Evolutionary conservation across 2,113 vertebrate species (phyloP).

Genomic region (Pygoscelis antarcticus): DNA sequence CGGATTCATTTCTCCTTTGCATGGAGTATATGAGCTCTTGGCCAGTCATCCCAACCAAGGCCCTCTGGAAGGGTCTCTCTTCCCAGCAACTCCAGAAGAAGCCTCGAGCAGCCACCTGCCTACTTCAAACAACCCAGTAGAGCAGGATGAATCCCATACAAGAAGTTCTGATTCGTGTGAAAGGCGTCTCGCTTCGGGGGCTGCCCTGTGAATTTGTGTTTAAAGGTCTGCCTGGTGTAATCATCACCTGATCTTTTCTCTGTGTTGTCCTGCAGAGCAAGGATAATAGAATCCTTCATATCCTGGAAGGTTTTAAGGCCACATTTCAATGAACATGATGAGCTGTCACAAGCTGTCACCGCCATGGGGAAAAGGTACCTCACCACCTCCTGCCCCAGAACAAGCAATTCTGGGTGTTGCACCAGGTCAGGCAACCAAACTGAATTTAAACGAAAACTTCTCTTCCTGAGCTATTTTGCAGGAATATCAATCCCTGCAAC

Average conservation of each 20-base stretch:
- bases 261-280: background rate
- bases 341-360: background rate
- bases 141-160: background rate
- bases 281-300: background rate
- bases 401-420: background rate
- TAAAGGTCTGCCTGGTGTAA: background rate
- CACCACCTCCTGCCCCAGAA: background rate
- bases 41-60: background rate
- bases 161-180: background rate
- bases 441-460: background rate
- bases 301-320: background rate
- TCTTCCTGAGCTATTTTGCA: background rate
- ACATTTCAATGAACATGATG: background rate
- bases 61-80: background rate
- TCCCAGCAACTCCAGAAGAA: background rate
- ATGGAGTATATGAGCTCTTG: background rate
- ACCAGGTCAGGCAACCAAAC: background rate
- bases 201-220: background rate
- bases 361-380: background rate
- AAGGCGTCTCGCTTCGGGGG: background rate
- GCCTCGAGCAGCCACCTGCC: background rate
- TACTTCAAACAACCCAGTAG: background rate
- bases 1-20: background rate
- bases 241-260: background rate
- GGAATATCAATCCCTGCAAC: background rate